Conservation (phyloP, 2,888 invertebrate species). For the Hyposoter didymator region DNA sequence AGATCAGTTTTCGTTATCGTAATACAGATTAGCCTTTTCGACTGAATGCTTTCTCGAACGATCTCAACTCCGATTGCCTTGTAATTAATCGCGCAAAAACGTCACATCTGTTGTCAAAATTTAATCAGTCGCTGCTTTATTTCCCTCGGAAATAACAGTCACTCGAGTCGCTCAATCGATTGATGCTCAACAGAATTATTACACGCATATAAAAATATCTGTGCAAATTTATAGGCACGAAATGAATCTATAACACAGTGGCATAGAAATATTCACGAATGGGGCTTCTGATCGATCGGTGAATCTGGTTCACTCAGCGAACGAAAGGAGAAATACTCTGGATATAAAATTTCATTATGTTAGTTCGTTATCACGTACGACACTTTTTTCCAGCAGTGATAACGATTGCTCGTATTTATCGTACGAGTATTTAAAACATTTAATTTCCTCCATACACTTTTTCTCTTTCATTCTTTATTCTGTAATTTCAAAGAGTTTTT, state of each 20-base stretch:
- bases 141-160: neutral
- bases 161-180: neutral
- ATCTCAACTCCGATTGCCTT: neutral
- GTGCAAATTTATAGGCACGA: neutral
- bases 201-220: slow-evolving; percentile 2
- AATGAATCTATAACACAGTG: slow-evolving; percentile 25
- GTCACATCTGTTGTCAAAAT: neutral
- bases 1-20: neutral
- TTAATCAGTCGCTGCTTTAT: slow-evolving; percentile 1
- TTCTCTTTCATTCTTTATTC: neutral
- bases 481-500: neutral
- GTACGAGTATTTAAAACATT: neutral
- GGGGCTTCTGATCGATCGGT: slow-evolving; percentile 62
- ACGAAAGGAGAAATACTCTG: slow-evolving; percentile 30
- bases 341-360: slow-evolving; percentile 2
- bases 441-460: neutral
- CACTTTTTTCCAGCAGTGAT: neutral
- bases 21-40: neutral
- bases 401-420: neutral
- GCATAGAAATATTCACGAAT: slow-evolving; percentile 43
- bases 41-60: neutral
- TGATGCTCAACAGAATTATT: slow-evolving; percentile 21
- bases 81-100: neutral
- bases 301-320: slow-evolving; percentile 58
- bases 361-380: slow-evolving; percentile 1